These are phyloP conservation scores for Pantherophis guttatus DNA, from an alignment of 2,113 vertebrate species.

Conservation along the genomic window DNA sequence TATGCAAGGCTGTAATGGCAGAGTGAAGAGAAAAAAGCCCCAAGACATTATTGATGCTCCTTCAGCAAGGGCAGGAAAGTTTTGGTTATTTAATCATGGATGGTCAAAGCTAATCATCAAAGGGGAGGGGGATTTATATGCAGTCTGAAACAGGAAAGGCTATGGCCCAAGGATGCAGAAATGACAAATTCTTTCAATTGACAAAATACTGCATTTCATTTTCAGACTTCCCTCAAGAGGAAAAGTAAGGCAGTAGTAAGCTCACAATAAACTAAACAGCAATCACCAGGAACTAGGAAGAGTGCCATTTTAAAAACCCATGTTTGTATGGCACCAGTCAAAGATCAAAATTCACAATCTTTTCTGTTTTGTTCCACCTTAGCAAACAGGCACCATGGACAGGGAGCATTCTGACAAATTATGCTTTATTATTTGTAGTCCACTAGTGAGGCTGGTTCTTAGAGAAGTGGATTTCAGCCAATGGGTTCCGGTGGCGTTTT, in stretches of 20 bases:
- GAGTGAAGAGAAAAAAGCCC: slow-evolving; percentile 40
- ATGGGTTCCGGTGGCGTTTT: neutral
- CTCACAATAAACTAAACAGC: slow-evolving; percentile 35
- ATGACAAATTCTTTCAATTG: slow-evolving; percentile 64
- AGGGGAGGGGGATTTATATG: slow-evolving; percentile 59
- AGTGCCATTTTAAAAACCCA: neutral
- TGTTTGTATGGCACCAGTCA: neutral
- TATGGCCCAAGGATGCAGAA: slow-evolving; percentile 56
- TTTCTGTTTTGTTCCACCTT: neutral
- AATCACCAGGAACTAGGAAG: neutral
- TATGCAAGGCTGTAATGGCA: slow-evolving; percentile 59
- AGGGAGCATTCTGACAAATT: neutral
- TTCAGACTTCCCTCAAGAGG: slow-evolving; percentile 31
- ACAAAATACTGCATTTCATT: slow-evolving; percentile 66
- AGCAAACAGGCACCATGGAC: neutral
- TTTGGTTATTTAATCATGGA: slow-evolving; percentile 66
- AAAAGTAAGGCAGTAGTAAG: slow-evolving; percentile 37
- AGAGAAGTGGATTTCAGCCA: neutral
- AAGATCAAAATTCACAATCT: rapidly evolving
- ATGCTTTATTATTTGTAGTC: neutral
- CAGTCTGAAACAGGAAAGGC: slow-evolving; percentile 59
- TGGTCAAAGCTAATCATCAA: slow-evolving; percentile 59
- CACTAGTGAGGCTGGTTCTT: neutral
- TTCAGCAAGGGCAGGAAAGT: slow-evolving; percentile 51
- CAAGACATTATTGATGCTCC: slow-evolving; percentile 58